phyloP scores from a whole-genome alignment of 2,888 invertebrate species.

The Ctena decussata region DNA sequence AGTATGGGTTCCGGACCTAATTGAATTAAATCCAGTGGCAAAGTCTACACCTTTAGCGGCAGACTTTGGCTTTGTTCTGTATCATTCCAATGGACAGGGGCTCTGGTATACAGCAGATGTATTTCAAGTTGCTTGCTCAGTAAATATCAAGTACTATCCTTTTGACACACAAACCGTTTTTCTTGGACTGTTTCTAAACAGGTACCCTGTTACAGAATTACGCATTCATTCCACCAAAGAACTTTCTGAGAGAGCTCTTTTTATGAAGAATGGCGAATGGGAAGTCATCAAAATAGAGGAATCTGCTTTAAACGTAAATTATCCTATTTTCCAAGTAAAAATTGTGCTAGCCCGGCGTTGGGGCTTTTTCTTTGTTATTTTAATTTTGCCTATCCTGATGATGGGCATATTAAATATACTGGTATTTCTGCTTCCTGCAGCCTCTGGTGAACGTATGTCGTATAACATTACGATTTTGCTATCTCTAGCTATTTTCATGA shows the following conservation, averaged over 20 bases:
- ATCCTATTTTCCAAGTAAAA: neutral
- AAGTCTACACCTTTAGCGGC: neutral
- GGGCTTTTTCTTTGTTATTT: neutral
- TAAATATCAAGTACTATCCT: neutral
- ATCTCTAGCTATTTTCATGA: neutral
- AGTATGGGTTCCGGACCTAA: neutral
- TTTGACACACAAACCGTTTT: neutral
- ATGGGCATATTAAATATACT: neutral
- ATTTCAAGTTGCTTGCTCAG: neutral
- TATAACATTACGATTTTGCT: neutral
- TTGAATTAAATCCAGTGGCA: neutral
- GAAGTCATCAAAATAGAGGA: neutral
- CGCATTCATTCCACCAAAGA: neutral
- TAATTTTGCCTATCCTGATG: neutral
- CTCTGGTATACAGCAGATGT: neutral
- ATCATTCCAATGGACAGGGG: neutral
- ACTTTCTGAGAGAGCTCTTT: neutral
- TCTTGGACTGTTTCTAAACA: neutral
- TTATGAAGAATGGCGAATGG: neutral
- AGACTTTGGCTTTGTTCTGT: neutral
- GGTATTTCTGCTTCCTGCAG: neutral
- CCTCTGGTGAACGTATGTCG: neutral
- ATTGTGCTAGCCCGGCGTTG: neutral
- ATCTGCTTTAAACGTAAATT: too few relatives aligned
- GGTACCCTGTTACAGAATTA: neutral